Evolutionary conservation across 2,888 invertebrate species (phyloP).

Genomic region (Lycocerus yunnanus): DNA sequence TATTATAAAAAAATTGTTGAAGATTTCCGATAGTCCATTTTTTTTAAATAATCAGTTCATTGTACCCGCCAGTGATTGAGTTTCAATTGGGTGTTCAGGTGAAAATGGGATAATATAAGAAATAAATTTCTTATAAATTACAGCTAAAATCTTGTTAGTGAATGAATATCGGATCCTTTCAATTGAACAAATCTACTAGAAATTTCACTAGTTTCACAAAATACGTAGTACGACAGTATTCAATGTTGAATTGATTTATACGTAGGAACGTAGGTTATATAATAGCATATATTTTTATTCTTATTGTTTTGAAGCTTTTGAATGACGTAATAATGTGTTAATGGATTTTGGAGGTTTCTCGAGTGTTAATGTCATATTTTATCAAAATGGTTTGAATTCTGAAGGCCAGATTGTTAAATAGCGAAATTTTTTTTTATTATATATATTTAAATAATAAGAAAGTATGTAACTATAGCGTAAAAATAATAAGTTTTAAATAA

Average conservation of each 20-base stretch:
- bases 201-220: neutral
- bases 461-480: no score
- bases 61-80: neutral
- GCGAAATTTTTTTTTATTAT: neutral
- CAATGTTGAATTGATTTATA: neutral
- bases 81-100: neutral
- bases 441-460: neutral
- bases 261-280: neutral
- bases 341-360: neutral
- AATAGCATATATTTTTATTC: neutral
- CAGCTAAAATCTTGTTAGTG: neutral
- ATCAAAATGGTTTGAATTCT: neutral
- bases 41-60: neutral
- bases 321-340: neutral
- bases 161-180: neutral
- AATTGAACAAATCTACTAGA: neutral
- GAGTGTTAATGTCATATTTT: neutral
- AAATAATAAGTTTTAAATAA: no score
- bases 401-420: neutral
- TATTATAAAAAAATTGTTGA: no score
- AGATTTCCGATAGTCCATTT: neutral
- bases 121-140: neutral
- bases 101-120: neutral
- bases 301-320: neutral
- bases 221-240: neutral